Percentiles rank a stretch among this genome's conserved stretches.
Conservation (phyloP, 2,113 vertebrate species). For the Lepisosteus oculatus region DNA sequence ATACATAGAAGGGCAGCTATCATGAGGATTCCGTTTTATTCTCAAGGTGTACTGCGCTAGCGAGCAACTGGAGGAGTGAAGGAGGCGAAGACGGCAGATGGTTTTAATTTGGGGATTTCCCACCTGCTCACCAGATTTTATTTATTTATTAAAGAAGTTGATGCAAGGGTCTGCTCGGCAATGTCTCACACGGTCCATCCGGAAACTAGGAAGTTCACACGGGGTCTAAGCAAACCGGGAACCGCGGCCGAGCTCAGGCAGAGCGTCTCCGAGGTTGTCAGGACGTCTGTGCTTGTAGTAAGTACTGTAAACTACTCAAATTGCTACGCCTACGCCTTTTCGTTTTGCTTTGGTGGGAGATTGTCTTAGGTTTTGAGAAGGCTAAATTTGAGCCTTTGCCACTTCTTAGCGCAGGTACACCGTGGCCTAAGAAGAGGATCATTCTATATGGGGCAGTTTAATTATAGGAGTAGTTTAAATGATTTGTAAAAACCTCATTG, state of each 20-base stretch:
- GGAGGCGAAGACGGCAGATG: conserved; percentile 27
- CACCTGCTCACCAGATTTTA: conserved; percentile 7
- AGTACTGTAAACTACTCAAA: conserved; percentile 48
- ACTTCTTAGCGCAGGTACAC: not conserved
- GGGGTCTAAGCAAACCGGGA: conserved; percentile 88
- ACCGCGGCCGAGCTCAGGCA: conserved; percentile 93
- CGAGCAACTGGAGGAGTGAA: conserved; percentile 10
- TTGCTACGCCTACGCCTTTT: conserved; percentile 4
- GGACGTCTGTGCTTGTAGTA: conserved; percentile 87
- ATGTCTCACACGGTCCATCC: conserved; percentile 59
- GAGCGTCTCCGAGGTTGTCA: conserved; percentile 92
- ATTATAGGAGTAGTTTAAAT: too few relatives aligned
- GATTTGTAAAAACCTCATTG: too few relatives aligned
- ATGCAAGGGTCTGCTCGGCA: conserved; percentile 27
- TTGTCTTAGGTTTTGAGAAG: too few relatives aligned
- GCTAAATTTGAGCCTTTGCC: not conserved
- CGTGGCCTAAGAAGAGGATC: not conserved
- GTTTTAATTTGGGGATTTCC: conserved; percentile 9
- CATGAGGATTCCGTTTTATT: conserved; percentile 39
- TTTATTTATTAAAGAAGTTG: conserved; percentile 21
- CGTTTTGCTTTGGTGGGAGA: conserved; percentile 10
- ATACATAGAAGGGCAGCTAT: conserved; percentile 15
- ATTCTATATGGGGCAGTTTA: too few relatives aligned
- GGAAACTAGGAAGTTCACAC: conserved; percentile 92
- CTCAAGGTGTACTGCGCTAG: conserved; percentile 30